Evolutionary conservation across 2,888 invertebrate species (phyloP).

Genomic region (Thymelicus sylvestris): DNA sequence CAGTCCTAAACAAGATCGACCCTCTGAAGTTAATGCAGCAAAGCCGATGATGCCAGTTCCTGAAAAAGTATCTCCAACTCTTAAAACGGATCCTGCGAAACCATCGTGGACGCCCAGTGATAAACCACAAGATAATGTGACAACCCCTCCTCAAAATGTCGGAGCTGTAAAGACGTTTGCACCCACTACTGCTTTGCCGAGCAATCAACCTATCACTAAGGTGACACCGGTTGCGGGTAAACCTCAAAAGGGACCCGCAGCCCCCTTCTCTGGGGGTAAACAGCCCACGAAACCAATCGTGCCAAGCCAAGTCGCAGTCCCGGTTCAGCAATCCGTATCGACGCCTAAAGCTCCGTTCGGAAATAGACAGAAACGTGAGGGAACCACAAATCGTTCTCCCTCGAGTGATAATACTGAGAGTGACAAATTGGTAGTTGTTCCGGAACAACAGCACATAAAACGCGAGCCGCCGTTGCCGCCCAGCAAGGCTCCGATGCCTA

Average conservation of each 20-base stretch:
- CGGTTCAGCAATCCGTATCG: slow-evolving; percentile 73
- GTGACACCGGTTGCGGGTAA: slow-evolving; percentile 63
- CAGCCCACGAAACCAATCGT: slow-evolving; percentile 73
- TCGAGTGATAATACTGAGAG: slow-evolving; percentile 64
- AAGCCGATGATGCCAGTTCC: slow-evolving; percentile 53
- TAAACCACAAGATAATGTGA: slow-evolving; percentile 48
- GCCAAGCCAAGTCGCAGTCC: slow-evolving; percentile 70
- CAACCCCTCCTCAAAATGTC: slow-evolving; percentile 30
- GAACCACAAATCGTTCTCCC: slow-evolving; percentile 68
- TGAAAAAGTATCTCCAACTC: slow-evolving; percentile 60
- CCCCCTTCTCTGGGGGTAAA: slow-evolving; percentile 76
- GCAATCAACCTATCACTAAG: slow-evolving; percentile 58
- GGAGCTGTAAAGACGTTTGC: slow-evolving; percentile 59
- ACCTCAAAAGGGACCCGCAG: slow-evolving; percentile 70
- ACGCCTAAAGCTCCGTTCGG: slow-evolving; percentile 78
- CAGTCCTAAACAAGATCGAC: slow-evolving; percentile 72
- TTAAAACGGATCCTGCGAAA: slow-evolving; percentile 66
- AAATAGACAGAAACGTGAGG: slow-evolving; percentile 77
- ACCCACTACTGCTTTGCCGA: slow-evolving; percentile 55
- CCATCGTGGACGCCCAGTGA: slow-evolving; percentile 66
- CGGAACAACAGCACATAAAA: slow-evolving; percentile 59
- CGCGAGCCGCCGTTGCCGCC: slow-evolving; percentile 72
- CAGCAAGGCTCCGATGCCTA: slow-evolving; percentile 79
- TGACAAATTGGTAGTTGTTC: slow-evolving; percentile 51
- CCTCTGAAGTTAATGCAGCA: slow-evolving; percentile 50